These are phyloP conservation scores for Calyptommatus sinebrachiatus DNA, from an alignment of 2,113 vertebrate genomes.

Conservation along the genomic window DNA sequence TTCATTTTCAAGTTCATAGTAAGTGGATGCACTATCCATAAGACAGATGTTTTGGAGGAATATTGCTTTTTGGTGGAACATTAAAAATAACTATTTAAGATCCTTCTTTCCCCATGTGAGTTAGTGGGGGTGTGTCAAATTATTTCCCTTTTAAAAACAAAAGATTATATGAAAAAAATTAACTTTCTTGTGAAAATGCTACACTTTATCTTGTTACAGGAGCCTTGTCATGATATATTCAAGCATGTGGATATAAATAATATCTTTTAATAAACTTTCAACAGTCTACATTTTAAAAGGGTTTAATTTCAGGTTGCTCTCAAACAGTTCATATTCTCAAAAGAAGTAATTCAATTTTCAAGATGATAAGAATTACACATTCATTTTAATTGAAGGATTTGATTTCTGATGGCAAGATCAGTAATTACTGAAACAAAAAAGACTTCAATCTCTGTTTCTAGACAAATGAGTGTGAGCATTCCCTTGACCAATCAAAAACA, in stretches of 20 bases:
- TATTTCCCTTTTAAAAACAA: neutral
- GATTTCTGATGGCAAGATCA: constrained; percentile 57
- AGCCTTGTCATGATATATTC: neutral
- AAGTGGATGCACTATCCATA: neutral
- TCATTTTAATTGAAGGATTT: constrained; percentile 59
- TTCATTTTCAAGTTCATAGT: neutral
- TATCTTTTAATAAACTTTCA: constrained; percentile 26
- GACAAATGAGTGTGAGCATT: no score
- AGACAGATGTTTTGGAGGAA: constrained; percentile 1
- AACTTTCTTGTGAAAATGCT: constrained; percentile 6
- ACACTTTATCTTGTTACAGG: neutral
- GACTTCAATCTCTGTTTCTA: constrained; percentile 25
- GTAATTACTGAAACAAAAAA: constrained; percentile 63
- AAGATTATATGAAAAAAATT: neutral
- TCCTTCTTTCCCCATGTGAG: neutral
- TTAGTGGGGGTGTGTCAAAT: neutral
- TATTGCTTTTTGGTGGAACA: constrained; percentile 16
- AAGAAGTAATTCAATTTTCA: constrained; percentile 60
- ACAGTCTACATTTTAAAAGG: constrained; percentile 28
- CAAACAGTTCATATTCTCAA: constrained; percentile 58
- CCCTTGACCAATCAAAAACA: no score
- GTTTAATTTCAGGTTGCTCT: constrained; percentile 50
- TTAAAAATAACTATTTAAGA: neutral
- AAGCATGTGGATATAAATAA: neutral
- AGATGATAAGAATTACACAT: constrained; percentile 55